Conservation (phyloP, 2,113 vertebrate species). For the Paracanthobrama guichenoti region DNA sequence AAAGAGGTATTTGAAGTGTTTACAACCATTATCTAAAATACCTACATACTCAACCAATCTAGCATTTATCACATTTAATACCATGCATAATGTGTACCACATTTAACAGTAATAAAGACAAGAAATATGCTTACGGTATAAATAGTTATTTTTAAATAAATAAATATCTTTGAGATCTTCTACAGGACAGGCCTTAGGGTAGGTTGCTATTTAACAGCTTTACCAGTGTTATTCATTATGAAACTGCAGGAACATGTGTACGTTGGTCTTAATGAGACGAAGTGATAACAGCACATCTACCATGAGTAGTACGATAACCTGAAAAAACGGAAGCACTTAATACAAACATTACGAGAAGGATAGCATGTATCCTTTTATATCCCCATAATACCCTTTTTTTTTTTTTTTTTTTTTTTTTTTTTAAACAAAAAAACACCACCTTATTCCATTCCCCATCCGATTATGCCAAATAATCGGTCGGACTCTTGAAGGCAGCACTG, state of each 20-base stretch:
- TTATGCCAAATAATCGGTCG: conserved; percentile 48
- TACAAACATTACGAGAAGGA: conserved; percentile 16
- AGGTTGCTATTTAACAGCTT: conserved; percentile 54
- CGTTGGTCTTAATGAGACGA: conserved; percentile 39
- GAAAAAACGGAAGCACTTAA: conserved; percentile 49
- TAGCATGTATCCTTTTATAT: conserved; percentile 27
- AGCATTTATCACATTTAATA: conserved; percentile 44
- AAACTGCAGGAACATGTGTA: conserved; percentile 38
- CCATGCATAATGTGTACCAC: conserved; percentile 49
- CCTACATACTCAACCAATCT: conserved; percentile 33
- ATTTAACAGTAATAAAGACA: conserved; percentile 42
- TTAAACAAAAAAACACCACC: neutral
- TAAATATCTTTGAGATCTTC: conserved; percentile 56
- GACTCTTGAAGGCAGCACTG: conserved; percentile 54
- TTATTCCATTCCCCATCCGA: neutral
- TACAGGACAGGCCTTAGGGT: conserved; percentile 42
- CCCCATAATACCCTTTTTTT: neutral
- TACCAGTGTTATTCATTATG: conserved; percentile 36
- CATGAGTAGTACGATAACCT: conserved; percentile 29
- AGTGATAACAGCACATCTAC: conserved; percentile 34
- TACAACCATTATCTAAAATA: conserved; percentile 38
- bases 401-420: neutral
- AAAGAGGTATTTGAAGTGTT: conserved; percentile 45
- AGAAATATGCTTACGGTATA: conserved; percentile 46
- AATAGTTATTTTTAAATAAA: conserved; percentile 57